Evolutionary conservation across 23 tunicate species (phyloP).

Genomic region (Ascidia mentula): DNA sequence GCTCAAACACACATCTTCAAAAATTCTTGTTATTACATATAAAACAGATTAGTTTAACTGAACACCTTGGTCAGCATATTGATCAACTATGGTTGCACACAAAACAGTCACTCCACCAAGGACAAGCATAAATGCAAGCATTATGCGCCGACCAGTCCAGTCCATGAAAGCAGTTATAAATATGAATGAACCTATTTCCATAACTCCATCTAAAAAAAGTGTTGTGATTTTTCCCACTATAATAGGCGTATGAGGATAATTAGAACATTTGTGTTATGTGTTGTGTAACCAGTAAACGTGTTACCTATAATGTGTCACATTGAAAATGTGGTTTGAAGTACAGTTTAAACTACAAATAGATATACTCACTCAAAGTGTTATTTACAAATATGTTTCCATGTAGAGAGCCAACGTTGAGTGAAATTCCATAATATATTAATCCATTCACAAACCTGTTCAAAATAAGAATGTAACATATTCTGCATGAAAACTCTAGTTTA

Average conservation of each 20-base stretch:
- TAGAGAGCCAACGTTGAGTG: conserved; percentile 54
- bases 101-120: conserved; percentile 38
- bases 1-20: too few relatives aligned
- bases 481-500: too few relatives aligned
- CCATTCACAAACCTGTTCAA: conserved; percentile 79
- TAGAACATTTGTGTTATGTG: too few relatives aligned
- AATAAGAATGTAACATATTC: too few relatives aligned
- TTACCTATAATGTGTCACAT: too few relatives aligned
- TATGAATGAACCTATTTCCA: conserved; percentile 63
- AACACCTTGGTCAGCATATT: conserved; percentile 40
- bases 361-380: conserved; percentile 69
- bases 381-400: conserved; percentile 67
- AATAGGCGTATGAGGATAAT: too few relatives aligned
- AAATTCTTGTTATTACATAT: too few relatives aligned
- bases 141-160: conserved; percentile 40
- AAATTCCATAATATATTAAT: conserved; percentile 61
- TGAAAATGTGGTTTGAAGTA: too few relatives aligned
- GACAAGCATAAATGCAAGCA: conserved; percentile 35
- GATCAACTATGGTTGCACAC: conserved; percentile 31
- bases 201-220: conserved; percentile 77
- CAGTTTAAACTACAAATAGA: too few relatives aligned
- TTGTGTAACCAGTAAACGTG: too few relatives aligned
- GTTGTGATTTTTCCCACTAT: too few relatives aligned
- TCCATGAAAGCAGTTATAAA: conserved; percentile 60
- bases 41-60: too few relatives aligned